Percentiles rank a stretch among this genome's conserved stretches.
Evolutionary conservation across 64 coral and sea anemone species (phyloP).

Genomic region (Pocillopora verrucosa): DNA sequence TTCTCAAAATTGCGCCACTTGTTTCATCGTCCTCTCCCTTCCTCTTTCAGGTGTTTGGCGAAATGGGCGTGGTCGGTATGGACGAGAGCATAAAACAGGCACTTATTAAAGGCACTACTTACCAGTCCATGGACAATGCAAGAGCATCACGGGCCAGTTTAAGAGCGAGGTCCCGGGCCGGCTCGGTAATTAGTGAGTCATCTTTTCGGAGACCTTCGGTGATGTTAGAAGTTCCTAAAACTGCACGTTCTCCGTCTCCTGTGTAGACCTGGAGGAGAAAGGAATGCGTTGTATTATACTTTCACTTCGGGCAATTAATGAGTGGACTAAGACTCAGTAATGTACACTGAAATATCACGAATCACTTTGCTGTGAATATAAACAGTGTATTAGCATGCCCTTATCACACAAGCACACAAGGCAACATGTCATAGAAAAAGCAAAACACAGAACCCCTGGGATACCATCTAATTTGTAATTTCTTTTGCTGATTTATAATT

Average conservation of each 20-base stretch:
- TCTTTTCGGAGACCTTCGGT: slow-evolving; percentile 81
- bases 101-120: slow-evolving; percentile 82
- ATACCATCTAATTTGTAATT: too few relatives aligned
- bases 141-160: slow-evolving; percentile 64
- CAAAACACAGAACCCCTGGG: too few relatives aligned
- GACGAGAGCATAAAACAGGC: slow-evolving; percentile 92
- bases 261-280: slow-evolving; percentile 24
- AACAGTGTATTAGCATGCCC: too few relatives aligned
- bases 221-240: slow-evolving; percentile 76
- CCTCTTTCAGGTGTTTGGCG: slow-evolving; percentile 74
- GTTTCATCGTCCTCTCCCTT: neutral
- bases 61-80: slow-evolving; percentile 85
- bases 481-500: too few relatives aligned
- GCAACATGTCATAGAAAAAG: too few relatives aligned
- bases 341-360: too few relatives aligned
- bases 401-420: too few relatives aligned
- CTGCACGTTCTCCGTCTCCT: slow-evolving; percentile 66
- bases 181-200: slow-evolving; percentile 35
- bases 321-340: too few relatives aligned
- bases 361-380: too few relatives aligned
- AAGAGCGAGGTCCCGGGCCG: slow-evolving; percentile 45
- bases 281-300: neutral
- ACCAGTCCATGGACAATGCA: slow-evolving; percentile 71
- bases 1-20: neutral
- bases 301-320: too few relatives aligned